These are phyloP conservation scores for Temnothorax ravouxi DNA, from an alignment of 2,888 invertebrate genomes.

Conservation along the genomic window DNA sequence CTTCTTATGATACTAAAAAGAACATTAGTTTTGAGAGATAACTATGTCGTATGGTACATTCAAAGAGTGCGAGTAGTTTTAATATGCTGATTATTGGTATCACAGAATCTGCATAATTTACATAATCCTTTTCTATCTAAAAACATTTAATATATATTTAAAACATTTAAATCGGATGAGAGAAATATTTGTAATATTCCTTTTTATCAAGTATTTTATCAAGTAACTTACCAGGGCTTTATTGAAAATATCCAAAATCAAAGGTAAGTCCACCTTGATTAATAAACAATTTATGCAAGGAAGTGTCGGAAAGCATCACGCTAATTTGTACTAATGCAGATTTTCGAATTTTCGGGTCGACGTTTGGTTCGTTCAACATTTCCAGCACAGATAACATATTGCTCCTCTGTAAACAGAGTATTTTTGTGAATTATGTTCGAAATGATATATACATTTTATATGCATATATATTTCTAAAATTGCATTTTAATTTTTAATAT, in stretches of 20 bases:
- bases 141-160: conserved; percentile 60
- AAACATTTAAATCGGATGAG: conserved; percentile 26
- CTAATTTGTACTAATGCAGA: conserved; percentile 90
- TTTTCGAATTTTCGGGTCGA: conserved; percentile 90
- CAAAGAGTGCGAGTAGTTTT: conserved; percentile 87
- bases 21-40: conserved; percentile 87
- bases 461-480: not conserved
- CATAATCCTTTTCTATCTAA: conserved; percentile 86
- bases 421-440: conserved; percentile 23
- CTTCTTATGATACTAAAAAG: conserved; percentile 87
- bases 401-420: conserved; percentile 84
- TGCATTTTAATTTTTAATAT: not conserved
- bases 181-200: conserved; percentile 26
- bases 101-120: conserved; percentile 87
- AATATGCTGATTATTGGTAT: conserved; percentile 87
- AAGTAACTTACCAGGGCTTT: conserved; percentile 83
- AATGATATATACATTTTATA: conserved; percentile 10
- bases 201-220: not conserved
- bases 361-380: conserved; percentile 81
- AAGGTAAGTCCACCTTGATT: conserved; percentile 88
- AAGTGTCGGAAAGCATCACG: conserved; percentile 89
- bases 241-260: conserved; percentile 87
- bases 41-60: conserved; percentile 88
- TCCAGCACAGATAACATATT: conserved; percentile 85
- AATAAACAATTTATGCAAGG: conserved; percentile 89